A percentile compares a stretch with the other conserved stretches of the same genome.
These are phyloP conservation scores for Phallusia fumigata DNA, from an alignment of 23 tunicate genomes.

Conservation along the genomic window DNA sequence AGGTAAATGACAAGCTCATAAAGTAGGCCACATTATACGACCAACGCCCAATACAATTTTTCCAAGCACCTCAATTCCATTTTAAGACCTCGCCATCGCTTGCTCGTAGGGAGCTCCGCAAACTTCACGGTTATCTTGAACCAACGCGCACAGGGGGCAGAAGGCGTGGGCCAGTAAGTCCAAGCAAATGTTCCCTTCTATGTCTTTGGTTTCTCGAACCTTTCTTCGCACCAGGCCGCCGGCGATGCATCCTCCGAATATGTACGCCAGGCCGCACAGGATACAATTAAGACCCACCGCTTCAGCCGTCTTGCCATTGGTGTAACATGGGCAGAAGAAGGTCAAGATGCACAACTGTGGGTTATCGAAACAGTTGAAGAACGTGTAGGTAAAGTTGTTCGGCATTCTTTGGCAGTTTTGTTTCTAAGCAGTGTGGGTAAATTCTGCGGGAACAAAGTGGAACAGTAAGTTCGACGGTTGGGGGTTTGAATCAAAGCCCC, in stretches of 20 bases:
- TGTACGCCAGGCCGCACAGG: slow-evolving; percentile 49
- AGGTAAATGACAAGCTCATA: too few relatives aligned
- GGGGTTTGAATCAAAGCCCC: too few relatives aligned
- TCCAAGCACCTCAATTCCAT: too few relatives aligned
- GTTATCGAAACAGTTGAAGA: slow-evolving; percentile 59
- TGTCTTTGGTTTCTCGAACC: slow-evolving; percentile 46
- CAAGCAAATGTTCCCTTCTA: slow-evolving; percentile 28
- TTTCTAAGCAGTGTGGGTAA: background rate
- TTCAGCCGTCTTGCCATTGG: slow-evolving; percentile 59
- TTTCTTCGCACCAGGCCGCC: slow-evolving; percentile 52
- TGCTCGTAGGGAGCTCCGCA: slow-evolving; percentile 18
- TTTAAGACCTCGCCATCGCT: slow-evolving; percentile 22
- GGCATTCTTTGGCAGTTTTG: too few relatives aligned
- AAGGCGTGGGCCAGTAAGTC: slow-evolving; percentile 42
- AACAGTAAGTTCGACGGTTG: too few relatives aligned
- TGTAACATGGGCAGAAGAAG: slow-evolving; percentile 55
- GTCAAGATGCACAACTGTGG: slow-evolving; percentile 44
- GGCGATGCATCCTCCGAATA: slow-evolving; percentile 50
- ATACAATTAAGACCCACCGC: slow-evolving; percentile 52
- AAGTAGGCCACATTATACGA: too few relatives aligned
- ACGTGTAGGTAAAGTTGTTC: slow-evolving; percentile 12
- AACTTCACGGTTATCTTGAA: slow-evolving; percentile 64
- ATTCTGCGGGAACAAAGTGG: too few relatives aligned
- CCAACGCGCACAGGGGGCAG: slow-evolving; percentile 64
- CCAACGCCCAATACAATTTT: too few relatives aligned